Conservation (phyloP, 1,140 invertebrate genomes). For the Tigriopus japonicus region DNA sequence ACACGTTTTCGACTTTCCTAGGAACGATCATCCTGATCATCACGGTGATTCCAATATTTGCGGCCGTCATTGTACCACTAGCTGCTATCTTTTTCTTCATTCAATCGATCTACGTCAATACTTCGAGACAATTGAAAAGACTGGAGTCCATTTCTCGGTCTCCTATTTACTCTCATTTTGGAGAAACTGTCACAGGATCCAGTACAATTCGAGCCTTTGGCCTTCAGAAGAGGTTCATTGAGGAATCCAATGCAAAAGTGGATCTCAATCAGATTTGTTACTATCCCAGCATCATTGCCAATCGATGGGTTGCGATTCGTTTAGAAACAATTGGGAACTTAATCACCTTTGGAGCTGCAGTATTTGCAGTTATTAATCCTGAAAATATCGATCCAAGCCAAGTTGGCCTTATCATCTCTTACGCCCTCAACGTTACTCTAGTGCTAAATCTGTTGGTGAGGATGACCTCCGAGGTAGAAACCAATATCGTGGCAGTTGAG, state of each 20-base stretch:
- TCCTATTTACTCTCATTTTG: constrained; percentile 36
- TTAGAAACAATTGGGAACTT: constrained; percentile 32
- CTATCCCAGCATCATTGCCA: constrained; percentile 24
- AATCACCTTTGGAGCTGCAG: constrained; percentile 31
- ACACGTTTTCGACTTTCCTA: constrained; percentile 18
- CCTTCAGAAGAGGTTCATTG: constrained; percentile 28
- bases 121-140: constrained; percentile 33
- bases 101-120: constrained; percentile 31
- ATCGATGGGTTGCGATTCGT: constrained; percentile 32
- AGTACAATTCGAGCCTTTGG: constrained; percentile 34
- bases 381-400: constrained; percentile 22
- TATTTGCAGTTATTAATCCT: constrained; percentile 22
- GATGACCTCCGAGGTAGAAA: constrained; percentile 92
- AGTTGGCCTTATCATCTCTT: constrained; percentile 35
- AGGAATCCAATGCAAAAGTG: constrained; percentile 26
- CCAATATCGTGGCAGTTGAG: constrained; percentile 93
- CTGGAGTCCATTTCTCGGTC: constrained; percentile 34
- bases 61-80: constrained; percentile 29
- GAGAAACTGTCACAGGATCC: constrained; percentile 33
- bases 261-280: constrained; percentile 32
- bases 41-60: constrained; percentile 30
- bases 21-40: constrained; percentile 29
- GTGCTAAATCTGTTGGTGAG: constrained; percentile 88
- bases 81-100: constrained; percentile 32
- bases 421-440: constrained; percentile 49